Conservation (phyloP, 1,140 invertebrate species). For the Oryctes rhinoceros region DNA sequence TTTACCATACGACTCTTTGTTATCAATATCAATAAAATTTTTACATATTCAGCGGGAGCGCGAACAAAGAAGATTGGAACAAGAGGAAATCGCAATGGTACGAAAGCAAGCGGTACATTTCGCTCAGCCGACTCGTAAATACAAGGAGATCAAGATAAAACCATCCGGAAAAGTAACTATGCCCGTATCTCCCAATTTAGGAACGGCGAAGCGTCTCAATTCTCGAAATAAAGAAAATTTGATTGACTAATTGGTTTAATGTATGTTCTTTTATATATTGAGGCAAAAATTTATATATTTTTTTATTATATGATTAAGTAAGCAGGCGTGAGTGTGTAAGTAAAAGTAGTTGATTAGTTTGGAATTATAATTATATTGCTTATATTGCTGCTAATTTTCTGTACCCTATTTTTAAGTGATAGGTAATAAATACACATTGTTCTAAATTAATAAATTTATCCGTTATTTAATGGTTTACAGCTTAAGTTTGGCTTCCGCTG, state of each 20-base stretch:
- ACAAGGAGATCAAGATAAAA: not conserved
- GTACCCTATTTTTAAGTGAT: no score
- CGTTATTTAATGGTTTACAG: no score
- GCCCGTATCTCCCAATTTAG: not conserved
- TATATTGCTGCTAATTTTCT: no score
- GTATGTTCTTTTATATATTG: not conserved
- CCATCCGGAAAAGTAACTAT: not conserved
- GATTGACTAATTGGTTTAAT: not conserved
- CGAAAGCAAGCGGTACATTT: not conserved
- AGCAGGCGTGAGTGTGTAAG: no score
- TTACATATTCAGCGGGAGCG: not conserved
- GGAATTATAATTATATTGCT: no score
- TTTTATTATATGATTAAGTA: not conserved
- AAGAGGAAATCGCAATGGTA: not conserved
- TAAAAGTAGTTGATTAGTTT: no score
- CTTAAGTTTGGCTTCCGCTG: no score
- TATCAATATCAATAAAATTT: not conserved
- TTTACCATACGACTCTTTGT: no score
- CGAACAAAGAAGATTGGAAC: not conserved
- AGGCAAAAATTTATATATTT: not conserved
- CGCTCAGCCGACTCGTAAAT: not conserved
- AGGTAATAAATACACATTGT: no score
- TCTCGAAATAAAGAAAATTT: not conserved
- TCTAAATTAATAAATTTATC: no score
- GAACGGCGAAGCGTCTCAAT: not conserved